Conservation (phyloP, 1,140 invertebrate genomes). For the Drosophila navojoa region DNA sequence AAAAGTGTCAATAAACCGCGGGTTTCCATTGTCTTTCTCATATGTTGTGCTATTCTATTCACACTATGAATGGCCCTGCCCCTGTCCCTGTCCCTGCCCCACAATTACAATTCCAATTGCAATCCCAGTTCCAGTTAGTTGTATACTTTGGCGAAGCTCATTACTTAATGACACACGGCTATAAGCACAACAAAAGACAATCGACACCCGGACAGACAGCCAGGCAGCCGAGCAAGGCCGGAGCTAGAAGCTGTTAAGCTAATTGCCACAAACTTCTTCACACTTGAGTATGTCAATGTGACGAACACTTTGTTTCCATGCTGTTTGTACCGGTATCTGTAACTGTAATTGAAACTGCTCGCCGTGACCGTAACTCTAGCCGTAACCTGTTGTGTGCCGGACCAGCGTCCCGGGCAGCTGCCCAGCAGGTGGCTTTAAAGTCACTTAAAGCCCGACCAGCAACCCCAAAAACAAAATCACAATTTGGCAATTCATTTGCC, state of each 20-base stretch:
- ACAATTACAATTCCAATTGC: conserved; percentile 1
- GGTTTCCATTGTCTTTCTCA: conserved; percentile 43
- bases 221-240: conserved; percentile 11
- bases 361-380: conserved; percentile 39
- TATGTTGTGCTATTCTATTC: conserved; percentile 9
- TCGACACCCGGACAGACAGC: conserved; percentile 49
- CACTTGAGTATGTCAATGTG: conserved; percentile 73
- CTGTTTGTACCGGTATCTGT: conserved; percentile 3
- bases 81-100: too few relatives aligned
- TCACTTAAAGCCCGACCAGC: conserved; percentile 39
- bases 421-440: conserved; percentile 77
- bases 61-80: background rate
- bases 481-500: conserved; percentile 69
- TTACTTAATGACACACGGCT: conserved; percentile 69
- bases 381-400: conserved; percentile 60
- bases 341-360: conserved; percentile 39
- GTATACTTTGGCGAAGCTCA: conserved; percentile 48
- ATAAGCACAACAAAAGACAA: conserved; percentile 54
- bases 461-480: conserved; percentile 22
- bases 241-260: conserved; percentile 72
- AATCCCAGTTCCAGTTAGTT: conserved; percentile 15
- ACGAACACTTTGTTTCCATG: conserved; percentile 35
- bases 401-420: conserved; percentile 43
- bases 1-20: conserved; percentile 75
- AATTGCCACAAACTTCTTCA: conserved; percentile 71